Conservation (phyloP, 2,888 invertebrate genomes). For the Acanthosepion pharaonis region DNA sequence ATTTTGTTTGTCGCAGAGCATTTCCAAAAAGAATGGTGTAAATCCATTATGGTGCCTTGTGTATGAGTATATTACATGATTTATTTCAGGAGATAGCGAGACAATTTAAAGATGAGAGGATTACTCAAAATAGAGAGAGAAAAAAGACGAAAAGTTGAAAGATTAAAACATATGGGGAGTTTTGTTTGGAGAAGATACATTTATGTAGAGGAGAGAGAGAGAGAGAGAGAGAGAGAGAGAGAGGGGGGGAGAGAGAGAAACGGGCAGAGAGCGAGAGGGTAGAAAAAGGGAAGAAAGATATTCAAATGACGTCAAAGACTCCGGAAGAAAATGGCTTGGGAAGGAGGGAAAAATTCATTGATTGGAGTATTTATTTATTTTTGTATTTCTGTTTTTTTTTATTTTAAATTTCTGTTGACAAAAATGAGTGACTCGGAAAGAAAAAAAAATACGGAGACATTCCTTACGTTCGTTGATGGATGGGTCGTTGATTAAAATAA, state of each 20-base stretch:
- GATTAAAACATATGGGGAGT: too few relatives aligned
- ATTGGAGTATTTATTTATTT: not conserved
- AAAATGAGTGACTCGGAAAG: slow-evolving; percentile 12
- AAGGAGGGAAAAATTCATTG: not conserved
- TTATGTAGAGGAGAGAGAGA: too few relatives aligned
- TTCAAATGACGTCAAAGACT: not conserved
- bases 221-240: not conserved
- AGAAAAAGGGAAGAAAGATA: not conserved
- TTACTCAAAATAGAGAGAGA: too few relatives aligned
- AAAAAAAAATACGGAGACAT: not conserved
- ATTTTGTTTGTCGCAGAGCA: too few relatives aligned
- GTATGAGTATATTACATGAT: too few relatives aligned
- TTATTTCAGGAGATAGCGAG: too few relatives aligned
- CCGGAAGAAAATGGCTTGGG: not conserved
- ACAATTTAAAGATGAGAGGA: too few relatives aligned
- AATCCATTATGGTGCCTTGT: too few relatives aligned
- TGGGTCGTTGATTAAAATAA: slow-evolving; percentile 9
- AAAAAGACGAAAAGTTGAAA: too few relatives aligned
- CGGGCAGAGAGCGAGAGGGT: not conserved
- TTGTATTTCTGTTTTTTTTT: not conserved
- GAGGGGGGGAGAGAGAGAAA: not conserved
- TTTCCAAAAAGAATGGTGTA: too few relatives aligned
- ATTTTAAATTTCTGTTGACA: not conserved
- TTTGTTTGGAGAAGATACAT: too few relatives aligned
- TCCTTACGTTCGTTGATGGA: slow-evolving; percentile 21